Evolutionary conservation across 1,140 invertebrate species (phyloP), one percentile per base, ranked within the genome.

Genomic region (Drosophila mojavensis): DNA sequence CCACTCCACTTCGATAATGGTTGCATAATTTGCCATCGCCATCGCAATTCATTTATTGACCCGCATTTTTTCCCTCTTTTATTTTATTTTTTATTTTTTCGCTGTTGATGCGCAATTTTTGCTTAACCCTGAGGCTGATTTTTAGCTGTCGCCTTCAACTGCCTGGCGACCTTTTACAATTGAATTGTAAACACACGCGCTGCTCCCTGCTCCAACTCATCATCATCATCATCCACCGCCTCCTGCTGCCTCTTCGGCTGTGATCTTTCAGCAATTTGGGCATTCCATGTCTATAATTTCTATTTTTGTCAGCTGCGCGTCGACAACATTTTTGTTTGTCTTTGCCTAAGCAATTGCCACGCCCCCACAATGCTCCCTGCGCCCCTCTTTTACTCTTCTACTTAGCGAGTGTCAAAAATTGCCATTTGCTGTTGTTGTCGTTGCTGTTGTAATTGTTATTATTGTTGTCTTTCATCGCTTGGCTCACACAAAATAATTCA

Each of bases 161-260:
- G 54, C 30, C 67, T 70, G 36, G 54, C 83, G 81, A 77, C 78
- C 71, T 83, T 73, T 75, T 77, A 88, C 76, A 88, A 88, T 88
- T 88, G 79, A 86, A 88, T 79, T 88, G 83, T 86, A 86, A 86
- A 86, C 76, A 88, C 69, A 73, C 61, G 58, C 63, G 47, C 50
- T 28, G 6, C 39, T 41, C 15, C 20, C 15, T 54, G 1, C 6
- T 24, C 20, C 20, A 24, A 24, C 20, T 24, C 20, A 24, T 24
- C 20, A 24, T 24, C 20, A 24, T 24, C 20, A 24, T 24, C 20
- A 24, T 24, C n/a, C 53, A 3, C 28, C n/a, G 5, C 15, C 0
- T 10, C 1, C 17, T 50, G 6, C 39, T 50, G 28, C 28, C 45
- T 45, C 62, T 13, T 9, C 30, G 20, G 24, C 20, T 33, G 10